Percentiles rank a stretch among this genome's conserved stretches.
phyloP scores from a whole-genome alignment of 2,113 vertebrate species.

The Hyperoodon ampullatus region DNA sequence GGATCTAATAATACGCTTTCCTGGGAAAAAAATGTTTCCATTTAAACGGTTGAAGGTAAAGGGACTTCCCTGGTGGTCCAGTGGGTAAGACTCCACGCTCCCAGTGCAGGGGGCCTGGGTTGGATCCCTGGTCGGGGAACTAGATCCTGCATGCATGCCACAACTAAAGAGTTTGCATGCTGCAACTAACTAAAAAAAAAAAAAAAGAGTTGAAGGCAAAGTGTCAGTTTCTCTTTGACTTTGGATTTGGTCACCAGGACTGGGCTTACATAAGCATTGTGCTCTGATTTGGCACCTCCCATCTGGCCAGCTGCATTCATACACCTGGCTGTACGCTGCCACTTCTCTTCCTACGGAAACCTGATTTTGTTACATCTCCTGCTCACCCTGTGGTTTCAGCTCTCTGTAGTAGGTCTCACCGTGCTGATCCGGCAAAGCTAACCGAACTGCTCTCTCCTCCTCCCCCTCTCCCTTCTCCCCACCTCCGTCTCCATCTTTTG shows the following conservation, averaged over 20 bases:
- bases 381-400: not conserved
- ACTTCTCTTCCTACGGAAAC: not conserved
- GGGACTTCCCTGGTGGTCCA: no score
- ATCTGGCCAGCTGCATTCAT: not conserved
- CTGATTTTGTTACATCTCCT: not conserved
- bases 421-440: not conserved
- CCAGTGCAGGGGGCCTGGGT: no score
- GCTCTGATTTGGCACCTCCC: not conserved
- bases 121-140: no score
- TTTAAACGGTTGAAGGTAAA: not conserved
- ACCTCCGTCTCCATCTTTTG: not conserved
- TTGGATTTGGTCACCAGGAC: not conserved
- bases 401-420: not conserved
- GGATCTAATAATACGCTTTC: not conserved
- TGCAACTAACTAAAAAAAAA: no score
- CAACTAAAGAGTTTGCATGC: no score
- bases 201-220: no score
- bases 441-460: not conserved
- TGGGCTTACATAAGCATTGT: rapidly evolving
- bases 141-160: no score
- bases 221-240: not conserved
- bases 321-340: not conserved
- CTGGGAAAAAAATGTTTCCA: not conserved
- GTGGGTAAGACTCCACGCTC: no score
- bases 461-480: not conserved